phyloP scores from a whole-genome alignment of 2,113 vertebrate genomes.

The Malurus melanocephalus region DNA sequence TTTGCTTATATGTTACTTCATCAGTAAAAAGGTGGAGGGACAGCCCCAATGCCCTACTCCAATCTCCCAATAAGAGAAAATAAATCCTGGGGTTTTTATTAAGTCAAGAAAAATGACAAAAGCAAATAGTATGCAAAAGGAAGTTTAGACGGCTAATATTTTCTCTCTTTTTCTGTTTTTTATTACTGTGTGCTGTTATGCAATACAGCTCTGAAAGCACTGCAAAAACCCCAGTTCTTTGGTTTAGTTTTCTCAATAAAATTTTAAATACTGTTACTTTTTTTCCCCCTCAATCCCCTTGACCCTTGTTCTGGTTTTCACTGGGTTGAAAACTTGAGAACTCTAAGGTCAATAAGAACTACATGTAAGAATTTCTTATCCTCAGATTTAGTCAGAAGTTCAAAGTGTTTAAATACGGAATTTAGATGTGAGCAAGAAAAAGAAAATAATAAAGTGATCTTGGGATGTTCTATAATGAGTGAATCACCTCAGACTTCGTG shows the following conservation, averaged over 20 bases:
- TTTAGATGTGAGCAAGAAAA: neutral
- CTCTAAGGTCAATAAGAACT: neutral
- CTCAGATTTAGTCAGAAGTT: neutral
- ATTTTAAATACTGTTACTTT: neutral
- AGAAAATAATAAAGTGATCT: neutral
- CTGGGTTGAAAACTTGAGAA: neutral
- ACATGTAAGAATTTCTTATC: neutral
- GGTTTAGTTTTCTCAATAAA: neutral
- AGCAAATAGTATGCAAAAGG: neutral
- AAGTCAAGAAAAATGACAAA: neutral
- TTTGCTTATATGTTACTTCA: neutral
- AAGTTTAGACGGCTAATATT: neutral
- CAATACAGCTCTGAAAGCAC: neutral
- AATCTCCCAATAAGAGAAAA: neutral
- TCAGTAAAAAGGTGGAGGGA: neutral
- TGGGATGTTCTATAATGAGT: neutral
- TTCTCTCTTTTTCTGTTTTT: neutral
- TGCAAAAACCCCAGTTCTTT: neutral
- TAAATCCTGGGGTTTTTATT: neutral
- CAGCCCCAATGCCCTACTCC: accelerated
- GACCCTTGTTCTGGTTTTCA: neutral
- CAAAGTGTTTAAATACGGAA: neutral
- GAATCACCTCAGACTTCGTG: neutral
- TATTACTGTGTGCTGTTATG: neutral
- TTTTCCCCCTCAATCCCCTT: neutral